Percentiles rank a stretch among this genome's conserved stretches.
Conservation (phyloP, 1,140 invertebrate species). For the Gonatopus flavifemur region DNA sequence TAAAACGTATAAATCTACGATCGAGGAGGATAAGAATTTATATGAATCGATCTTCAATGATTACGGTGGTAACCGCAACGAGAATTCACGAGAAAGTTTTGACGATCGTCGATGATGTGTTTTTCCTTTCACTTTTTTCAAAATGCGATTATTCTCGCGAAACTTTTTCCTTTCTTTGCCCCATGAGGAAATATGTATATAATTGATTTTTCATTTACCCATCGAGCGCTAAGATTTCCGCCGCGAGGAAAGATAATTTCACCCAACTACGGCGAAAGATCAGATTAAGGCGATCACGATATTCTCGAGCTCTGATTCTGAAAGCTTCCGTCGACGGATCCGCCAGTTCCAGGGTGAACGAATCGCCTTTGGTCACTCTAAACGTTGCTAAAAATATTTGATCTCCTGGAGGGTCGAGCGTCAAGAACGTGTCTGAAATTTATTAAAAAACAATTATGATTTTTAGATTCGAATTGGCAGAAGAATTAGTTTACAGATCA, state of each 20-base stretch:
- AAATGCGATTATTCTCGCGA: no score
- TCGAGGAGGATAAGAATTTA: no score
- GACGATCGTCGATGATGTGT: conserved; percentile 7
- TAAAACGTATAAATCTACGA: no score
- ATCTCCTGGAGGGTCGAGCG: conserved; percentile 73
- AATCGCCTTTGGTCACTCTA: conserved; percentile 67
- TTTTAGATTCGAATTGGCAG: no score
- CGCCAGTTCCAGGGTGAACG: conserved; percentile 65
- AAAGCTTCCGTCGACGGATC: conserved; percentile 69
- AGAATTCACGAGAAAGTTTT: conserved; percentile 20
- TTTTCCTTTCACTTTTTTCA: not conserved
- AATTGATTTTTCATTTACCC: conserved; percentile 61
- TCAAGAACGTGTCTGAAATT: conserved; percentile 76
- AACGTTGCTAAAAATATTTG: conserved; percentile 79
- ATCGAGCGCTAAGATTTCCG: conserved; percentile 76
- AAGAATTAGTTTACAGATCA: no score
- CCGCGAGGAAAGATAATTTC: conserved; percentile 67
- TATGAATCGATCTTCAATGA: no score
- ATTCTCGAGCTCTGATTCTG: conserved; percentile 68
- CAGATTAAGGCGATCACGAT: conserved; percentile 74
- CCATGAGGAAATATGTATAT: no score
- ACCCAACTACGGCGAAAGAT: conserved; percentile 72
- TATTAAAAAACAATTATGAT: conserved; percentile 6
- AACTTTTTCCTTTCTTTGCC: no score
- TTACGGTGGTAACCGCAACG: no score